These are phyloP conservation scores for Diloba caeruleocephala DNA, from an alignment of 2,888 invertebrate species.

Conservation along the genomic window DNA sequence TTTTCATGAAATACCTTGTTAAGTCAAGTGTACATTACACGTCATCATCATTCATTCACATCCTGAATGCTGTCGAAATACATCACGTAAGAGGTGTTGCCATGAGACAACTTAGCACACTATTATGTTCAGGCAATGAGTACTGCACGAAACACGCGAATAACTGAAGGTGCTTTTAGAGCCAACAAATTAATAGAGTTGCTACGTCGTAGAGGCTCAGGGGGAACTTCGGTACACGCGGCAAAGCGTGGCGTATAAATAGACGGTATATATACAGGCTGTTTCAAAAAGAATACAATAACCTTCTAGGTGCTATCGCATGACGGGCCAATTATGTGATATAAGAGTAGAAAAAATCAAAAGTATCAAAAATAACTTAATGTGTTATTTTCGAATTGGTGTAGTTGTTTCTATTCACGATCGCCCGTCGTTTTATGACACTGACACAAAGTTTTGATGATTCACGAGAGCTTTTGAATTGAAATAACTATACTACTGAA, in stretches of 20 bases:
- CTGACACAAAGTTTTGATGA: too few relatives aligned
- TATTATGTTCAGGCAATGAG: constrained; percentile 35
- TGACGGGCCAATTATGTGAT: too few relatives aligned
- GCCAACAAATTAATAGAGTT: constrained; percentile 51
- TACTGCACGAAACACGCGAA: constrained; percentile 24
- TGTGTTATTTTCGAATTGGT: too few relatives aligned
- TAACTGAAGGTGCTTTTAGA: constrained; percentile 47
- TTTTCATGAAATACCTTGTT: not conserved
- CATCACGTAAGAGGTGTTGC: constrained; percentile 36
- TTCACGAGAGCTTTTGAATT: too few relatives aligned
- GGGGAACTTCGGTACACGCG: constrained; percentile 44
- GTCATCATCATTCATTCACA: not conserved
- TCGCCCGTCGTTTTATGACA: too few relatives aligned
- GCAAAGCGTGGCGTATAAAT: constrained; percentile 31
- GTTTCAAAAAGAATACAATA: constrained; percentile 3
- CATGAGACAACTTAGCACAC: constrained; percentile 16
- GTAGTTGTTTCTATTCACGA: too few relatives aligned
- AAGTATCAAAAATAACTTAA: too few relatives aligned
- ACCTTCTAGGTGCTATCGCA: too few relatives aligned
- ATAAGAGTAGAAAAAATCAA: too few relatives aligned
- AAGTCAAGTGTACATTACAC: constrained; percentile 9
- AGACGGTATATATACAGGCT: constrained; percentile 24
- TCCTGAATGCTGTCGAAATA: constrained; percentile 14
- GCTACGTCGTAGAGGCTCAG: constrained; percentile 32
- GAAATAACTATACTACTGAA: too few relatives aligned